A percentile compares a stretch with the other conserved stretches of the same genome.
Conservation (phyloP, 1,140 invertebrate species). For the Piezodorus guildinii region DNA sequence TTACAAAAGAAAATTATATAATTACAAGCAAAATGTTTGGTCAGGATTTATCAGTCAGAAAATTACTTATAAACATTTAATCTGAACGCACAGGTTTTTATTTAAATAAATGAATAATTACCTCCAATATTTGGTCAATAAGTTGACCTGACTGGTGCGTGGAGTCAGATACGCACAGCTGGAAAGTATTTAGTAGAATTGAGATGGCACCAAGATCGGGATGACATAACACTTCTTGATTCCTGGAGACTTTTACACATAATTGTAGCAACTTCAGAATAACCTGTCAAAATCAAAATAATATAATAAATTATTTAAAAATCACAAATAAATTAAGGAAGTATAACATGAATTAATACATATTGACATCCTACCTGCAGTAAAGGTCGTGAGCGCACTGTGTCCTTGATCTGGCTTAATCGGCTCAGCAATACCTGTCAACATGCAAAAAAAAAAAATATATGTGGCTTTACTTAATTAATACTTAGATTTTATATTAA, state of each 20-base stretch:
- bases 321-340: too few species aligned
- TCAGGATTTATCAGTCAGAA: too few species aligned
- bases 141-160: slow-evolving; percentile 51
- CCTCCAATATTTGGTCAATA: slow-evolving; percentile 70
- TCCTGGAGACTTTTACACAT: slow-evolving; percentile 64
- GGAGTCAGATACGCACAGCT: slow-evolving; percentile 50
- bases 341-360: too few species aligned
- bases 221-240: slow-evolving; percentile 54
- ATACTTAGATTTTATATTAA: too few species aligned
- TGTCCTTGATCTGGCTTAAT: slow-evolving; percentile 56
- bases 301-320: too few species aligned
- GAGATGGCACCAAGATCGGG: slow-evolving; percentile 56
- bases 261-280: slow-evolving; percentile 72
- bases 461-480: too few species aligned
- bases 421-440: slow-evolving; percentile 53
- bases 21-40: too few species aligned
- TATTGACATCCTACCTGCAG: slow-evolving; percentile 39
- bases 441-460: slow-evolving; percentile 18
- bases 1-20: too few species aligned
- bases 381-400: slow-evolving; percentile 60
- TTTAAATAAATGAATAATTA: slow-evolving; percentile 34
- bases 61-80: too few species aligned
- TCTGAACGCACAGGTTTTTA: too few species aligned
- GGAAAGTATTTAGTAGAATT: slow-evolving; percentile 53
- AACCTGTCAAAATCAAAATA: slow-evolving; percentile 36